Conservation (phyloP, 2,888 invertebrate species). For the Ichneumon xanthorius region DNA sequence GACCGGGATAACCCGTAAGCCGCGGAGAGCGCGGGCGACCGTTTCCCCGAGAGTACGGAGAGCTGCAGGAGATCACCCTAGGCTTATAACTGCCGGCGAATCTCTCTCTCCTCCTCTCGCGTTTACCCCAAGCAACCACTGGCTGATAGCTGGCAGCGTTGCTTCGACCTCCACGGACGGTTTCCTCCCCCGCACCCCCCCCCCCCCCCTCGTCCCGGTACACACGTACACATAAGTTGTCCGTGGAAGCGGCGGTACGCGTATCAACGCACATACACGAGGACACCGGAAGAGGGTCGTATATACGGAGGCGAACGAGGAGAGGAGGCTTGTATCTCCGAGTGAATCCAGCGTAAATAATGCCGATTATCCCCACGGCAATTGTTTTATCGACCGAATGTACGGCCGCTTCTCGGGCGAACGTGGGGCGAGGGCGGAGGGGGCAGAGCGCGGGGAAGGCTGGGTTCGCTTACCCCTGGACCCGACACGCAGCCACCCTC, state of each 20-base stretch:
- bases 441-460: slow-evolving; percentile 42
- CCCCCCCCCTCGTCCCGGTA: slow-evolving; percentile 40
- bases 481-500: slow-evolving; percentile 21
- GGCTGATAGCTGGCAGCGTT: slow-evolving; percentile 26
- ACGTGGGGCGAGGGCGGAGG: slow-evolving; percentile 28
- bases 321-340: slow-evolving; percentile 75
- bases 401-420: slow-evolving; percentile 52
- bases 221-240: slow-evolving; percentile 6
- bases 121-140: slow-evolving; percentile 44
- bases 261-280: slow-evolving; percentile 25
- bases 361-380: slow-evolving; percentile 84
- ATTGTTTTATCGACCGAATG: slow-evolving; percentile 84
- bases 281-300: slow-evolving; percentile 32
- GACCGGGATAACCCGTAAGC: slow-evolving; percentile 80
- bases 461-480: slow-evolving; percentile 6
- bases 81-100: slow-evolving; percentile 81
- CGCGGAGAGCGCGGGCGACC: slow-evolving; percentile 71
- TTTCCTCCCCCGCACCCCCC: slow-evolving; percentile 57
- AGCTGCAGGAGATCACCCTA: slow-evolving; percentile 81
- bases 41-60: slow-evolving; percentile 57
- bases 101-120: slow-evolving; percentile 59
- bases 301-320: slow-evolving; percentile 37
- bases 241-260: slow-evolving; percentile 40
- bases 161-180: slow-evolving; percentile 67
- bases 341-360: slow-evolving; percentile 84